phyloP scores from a whole-genome alignment of 2,888 invertebrate genomes.

The Plemyria rubiginata region DNA sequence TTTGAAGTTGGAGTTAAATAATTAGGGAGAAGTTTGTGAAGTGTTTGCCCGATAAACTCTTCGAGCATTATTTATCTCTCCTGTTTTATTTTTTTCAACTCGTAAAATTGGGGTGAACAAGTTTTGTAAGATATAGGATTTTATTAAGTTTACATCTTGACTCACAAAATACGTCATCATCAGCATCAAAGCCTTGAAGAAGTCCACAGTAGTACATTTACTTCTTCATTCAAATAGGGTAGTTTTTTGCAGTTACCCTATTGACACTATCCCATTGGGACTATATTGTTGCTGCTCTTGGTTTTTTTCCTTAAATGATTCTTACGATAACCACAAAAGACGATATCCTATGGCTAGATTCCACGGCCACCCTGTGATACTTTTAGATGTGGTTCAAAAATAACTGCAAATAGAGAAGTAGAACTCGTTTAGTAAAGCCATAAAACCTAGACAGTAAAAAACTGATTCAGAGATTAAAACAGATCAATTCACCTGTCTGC shows the following conservation, averaged over 20 bases:
- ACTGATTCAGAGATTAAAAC: constrained; percentile 32
- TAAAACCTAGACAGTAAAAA: not conserved
- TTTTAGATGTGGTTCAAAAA: not conserved
- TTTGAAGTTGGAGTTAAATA: constrained; percentile 32
- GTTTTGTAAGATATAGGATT: constrained; percentile 3
- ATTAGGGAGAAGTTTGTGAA: constrained; percentile 28
- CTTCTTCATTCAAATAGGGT: too few relatives aligned
- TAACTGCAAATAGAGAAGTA: not conserved
- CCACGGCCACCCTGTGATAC: not conserved
- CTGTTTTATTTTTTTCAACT: constrained; percentile 22
- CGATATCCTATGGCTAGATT: too few relatives aligned
- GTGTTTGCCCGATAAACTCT: constrained; percentile 25
- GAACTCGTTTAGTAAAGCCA: constrained; percentile 1
- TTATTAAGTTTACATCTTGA: not conserved
- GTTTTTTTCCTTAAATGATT: too few relatives aligned
- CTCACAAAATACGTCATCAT: not conserved
- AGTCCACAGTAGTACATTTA: too few relatives aligned
- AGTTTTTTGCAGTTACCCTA: too few relatives aligned
- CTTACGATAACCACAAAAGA: too few relatives aligned
- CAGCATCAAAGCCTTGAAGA: too few relatives aligned
- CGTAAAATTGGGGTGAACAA: not conserved
- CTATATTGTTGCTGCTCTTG: too few relatives aligned
- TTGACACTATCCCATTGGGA: too few relatives aligned
- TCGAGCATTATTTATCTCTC: constrained; percentile 26
- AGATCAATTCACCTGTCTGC: constrained; percentile 48